Percentiles rank a stretch among this genome's conserved stretches.
Conservation (phyloP, 2,888 invertebrate species). For the Xylota segnis region DNA sequence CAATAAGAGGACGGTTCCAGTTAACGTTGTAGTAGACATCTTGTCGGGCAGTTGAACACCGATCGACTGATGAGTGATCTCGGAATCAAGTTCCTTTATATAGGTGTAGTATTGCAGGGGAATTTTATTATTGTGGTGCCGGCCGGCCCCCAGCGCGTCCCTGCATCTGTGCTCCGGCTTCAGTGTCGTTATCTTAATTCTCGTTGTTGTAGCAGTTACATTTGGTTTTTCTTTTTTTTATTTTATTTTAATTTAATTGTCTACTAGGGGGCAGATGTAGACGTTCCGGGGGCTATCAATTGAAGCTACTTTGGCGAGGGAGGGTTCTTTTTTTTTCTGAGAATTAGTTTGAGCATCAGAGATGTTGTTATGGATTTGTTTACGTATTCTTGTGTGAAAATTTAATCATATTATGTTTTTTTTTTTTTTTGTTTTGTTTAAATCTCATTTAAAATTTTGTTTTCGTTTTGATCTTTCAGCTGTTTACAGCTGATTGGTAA, state of each 20-base stretch:
- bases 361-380: slow-evolving; percentile 27
- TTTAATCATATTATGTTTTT: slow-evolving; percentile 46
- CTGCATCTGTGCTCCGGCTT: slow-evolving; percentile 25
- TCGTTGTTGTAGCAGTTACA: slow-evolving; percentile 19
- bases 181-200: slow-evolving; percentile 64
- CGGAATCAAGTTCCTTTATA: slow-evolving; percentile 74
- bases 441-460: slow-evolving; percentile 50
- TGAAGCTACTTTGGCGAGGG: slow-evolving; percentile 46
- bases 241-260: slow-evolving; percentile 35
- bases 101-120: slow-evolving; percentile 53
- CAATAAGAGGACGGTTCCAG: slow-evolving; percentile 50
- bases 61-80: slow-evolving; percentile 70
- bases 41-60: slow-evolving; percentile 66
- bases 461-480: slow-evolving; percentile 43
- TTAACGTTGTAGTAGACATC: slow-evolving; percentile 63
- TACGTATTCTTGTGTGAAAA: slow-evolving; percentile 42
- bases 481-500: slow-evolving; percentile 64
- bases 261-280: slow-evolving; percentile 33
- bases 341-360: slow-evolving; percentile 42
- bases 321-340: slow-evolving; percentile 26
- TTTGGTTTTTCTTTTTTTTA: slow-evolving; percentile 11
- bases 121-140: slow-evolving; percentile 42
- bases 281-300: slow-evolving; percentile 50
- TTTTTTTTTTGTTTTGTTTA: background rate
- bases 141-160: slow-evolving; percentile 3